These are phyloP conservation scores for Strigamia maritima DNA, from an alignment of 2,888 invertebrate genomes.

Conservation along the genomic window DNA sequence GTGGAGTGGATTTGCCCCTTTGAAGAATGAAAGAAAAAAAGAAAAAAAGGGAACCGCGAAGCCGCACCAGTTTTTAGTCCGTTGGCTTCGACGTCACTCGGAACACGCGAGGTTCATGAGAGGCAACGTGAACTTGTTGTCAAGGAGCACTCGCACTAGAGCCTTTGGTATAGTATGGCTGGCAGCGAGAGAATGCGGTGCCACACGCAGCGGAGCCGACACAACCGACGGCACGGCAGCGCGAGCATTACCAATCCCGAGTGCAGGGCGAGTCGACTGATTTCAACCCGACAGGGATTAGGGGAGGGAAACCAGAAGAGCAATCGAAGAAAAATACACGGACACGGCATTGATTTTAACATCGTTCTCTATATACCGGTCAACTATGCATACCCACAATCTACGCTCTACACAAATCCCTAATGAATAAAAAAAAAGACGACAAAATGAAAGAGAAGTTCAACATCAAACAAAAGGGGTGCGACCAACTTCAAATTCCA, in stretches of 20 bases:
- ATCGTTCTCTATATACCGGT: neutral
- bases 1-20: neutral
- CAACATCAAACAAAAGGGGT: neutral
- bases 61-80: neutral
- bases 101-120: neutral
- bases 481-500: neutral
- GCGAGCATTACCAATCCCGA: slow-evolving; percentile 17
- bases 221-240: slow-evolving; percentile 29
- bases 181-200: slow-evolving; percentile 13
- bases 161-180: neutral
- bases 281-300: slow-evolving; percentile 15
- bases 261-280: slow-evolving; percentile 14
- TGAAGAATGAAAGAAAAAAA: neutral
- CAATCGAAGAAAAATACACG: slow-evolving; percentile 26
- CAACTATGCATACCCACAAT: neutral
- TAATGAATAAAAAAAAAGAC: neutral
- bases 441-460: neutral
- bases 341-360: slow-evolving; percentile 21
- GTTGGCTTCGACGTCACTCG: neutral
- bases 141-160: neutral
- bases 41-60: neutral
- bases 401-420: neutral
- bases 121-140: neutral
- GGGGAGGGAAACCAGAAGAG: slow-evolving; percentile 20
- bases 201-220: slow-evolving; percentile 27